Evolutionary conservation across 2,888 invertebrate genomes (phyloP), one percentile per base, ranked within the genome.

Genomic region (Hipparchia semele): DNA sequence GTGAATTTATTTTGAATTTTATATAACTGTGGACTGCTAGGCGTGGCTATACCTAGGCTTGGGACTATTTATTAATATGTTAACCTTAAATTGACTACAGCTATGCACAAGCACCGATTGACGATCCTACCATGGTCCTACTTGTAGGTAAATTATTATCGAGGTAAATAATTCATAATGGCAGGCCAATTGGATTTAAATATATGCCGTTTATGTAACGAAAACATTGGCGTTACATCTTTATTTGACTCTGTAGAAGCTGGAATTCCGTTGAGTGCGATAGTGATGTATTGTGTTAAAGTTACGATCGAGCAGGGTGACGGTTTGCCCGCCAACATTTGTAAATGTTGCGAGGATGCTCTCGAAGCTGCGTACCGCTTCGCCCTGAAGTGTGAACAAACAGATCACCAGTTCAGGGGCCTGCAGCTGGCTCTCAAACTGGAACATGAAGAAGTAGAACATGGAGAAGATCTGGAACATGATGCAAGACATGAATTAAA

Each of bases 121-220:
- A 2, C 39, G 5, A 39, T 39, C 2, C 3, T 39, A 2, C 39
- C 39, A 39, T 39, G 23, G 1, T 23, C 23, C 39, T 39, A 39
- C 5, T 39, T 39, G 39, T 49, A 49, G 8, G 8, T 49, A 49
- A 49, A 49, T 49, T 49, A 49, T 5, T 49, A 56, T 10, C 0
- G 5, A 7, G 6, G 4, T 60, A 12, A 33, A 39, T 10, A 10
- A 8, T 9, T 49, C 9, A 13, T 13, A 12, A 62, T 5, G 13
- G 46, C 8, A 46, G 65, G 13, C 51, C 73, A 70, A 65, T 88
- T 90, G 88, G 80, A 85, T 78, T 71, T 69, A 23, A 84, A 81
- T 75, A 49, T 83, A 58, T 92, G 91, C 77, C 84, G 91, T 54
- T 66, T 90, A 64, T 91, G 91, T 75, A 87, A 84, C 75, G 79